These are phyloP conservation scores for Etheostoma nigrum DNA, from an alignment of 2,797 vertebrate genomes.

Conservation along the genomic window DNA sequence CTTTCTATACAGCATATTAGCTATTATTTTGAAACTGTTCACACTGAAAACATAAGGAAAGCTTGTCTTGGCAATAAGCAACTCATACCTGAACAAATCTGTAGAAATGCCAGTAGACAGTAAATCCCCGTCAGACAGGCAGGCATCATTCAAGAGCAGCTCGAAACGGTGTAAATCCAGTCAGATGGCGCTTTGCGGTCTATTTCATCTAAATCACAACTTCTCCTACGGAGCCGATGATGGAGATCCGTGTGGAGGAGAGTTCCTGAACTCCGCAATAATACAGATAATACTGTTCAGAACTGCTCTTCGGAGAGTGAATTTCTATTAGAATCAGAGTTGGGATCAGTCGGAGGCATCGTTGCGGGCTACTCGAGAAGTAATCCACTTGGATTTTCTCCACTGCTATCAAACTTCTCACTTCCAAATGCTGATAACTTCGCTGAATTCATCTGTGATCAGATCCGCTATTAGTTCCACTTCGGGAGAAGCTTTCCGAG, in stretches of 20 bases:
- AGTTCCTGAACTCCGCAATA: conserved; percentile 53
- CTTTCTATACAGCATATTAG: background rate
- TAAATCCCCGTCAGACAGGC: conserved; percentile 72
- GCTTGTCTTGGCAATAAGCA: background rate
- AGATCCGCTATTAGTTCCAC: conserved; percentile 37
- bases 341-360: conserved; percentile 66
- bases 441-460: conserved; percentile 70
- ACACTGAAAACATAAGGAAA: background rate
- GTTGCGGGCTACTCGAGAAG: conserved; percentile 43
- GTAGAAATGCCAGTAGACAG: conserved; percentile 77
- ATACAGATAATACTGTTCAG: conserved; percentile 41
- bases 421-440: conserved; percentile 66
- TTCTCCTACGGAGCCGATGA: conserved; percentile 45
- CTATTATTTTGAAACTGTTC: conserved; percentile 6
- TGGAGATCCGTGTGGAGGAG: conserved; percentile 36
- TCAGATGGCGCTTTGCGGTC: conserved; percentile 28
- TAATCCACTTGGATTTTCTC: conserved; percentile 55
- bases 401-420: conserved; percentile 51
- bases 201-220: conserved; percentile 70
- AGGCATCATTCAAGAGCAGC: conserved; percentile 79
- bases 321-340: conserved; percentile 55
- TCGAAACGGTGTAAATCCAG: conserved; percentile 68
- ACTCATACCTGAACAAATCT: conserved; percentile 81
- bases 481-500: conserved; percentile 11
- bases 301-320: conserved; percentile 34